These are phyloP conservation scores for Pentalonia nigronervosa DNA, from an alignment of 1,140 invertebrate genomes.

Conservation along the genomic window DNA sequence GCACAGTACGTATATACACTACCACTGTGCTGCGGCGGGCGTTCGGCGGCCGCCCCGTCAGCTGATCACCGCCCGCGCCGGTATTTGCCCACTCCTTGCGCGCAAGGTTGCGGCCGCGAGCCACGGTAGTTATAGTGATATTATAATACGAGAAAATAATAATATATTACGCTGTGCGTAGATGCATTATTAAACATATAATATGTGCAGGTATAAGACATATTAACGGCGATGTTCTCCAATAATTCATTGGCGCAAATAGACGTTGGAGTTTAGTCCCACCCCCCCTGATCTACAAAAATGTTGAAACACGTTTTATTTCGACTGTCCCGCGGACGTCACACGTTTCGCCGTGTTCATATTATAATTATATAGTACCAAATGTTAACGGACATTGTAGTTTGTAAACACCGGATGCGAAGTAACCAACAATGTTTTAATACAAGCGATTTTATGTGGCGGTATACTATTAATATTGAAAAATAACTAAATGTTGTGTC, in stretches of 20 bases:
- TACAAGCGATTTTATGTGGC: neutral
- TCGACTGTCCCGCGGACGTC: neutral
- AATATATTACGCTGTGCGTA: too few relatives aligned
- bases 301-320: neutral
- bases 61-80: slow-evolving; percentile 30
- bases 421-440: neutral
- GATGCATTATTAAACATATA: too few relatives aligned
- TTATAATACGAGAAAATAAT: neutral
- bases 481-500: too few relatives aligned
- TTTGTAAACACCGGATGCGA: neutral
- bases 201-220: too few relatives aligned
- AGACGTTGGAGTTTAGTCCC: neutral
- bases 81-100: slow-evolving; percentile 29
- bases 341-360: neutral
- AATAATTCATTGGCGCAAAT: neutral
- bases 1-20: neutral
- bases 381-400: too few relatives aligned
- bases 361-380: neutral
- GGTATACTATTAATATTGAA: too few relatives aligned
- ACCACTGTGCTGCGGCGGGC: neutral
- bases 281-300: neutral
- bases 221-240: neutral
- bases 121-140: neutral
- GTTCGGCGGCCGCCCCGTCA: neutral
- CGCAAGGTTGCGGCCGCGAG: neutral